Conservation (phyloP, 2,888 invertebrate genomes). For the Stenichneumon culpator region DNA sequence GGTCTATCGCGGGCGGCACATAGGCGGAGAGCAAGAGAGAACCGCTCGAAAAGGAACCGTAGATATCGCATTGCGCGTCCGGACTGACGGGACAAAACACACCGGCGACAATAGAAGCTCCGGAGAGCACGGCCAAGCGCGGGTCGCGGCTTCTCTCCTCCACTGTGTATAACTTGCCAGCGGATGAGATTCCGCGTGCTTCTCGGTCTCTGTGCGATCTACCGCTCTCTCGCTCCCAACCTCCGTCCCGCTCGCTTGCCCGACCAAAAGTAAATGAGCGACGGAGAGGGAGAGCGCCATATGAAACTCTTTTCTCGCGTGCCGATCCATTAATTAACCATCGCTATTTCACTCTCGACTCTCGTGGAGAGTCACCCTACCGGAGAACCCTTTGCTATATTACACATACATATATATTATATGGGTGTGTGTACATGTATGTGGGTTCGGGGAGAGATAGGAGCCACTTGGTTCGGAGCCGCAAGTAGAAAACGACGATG, state of each 20-base stretch:
- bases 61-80: conserved; percentile 84
- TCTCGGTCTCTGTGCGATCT: conserved; percentile 14
- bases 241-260: conserved; percentile 1
- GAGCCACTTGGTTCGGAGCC: not conserved
- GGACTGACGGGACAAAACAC: conserved; percentile 85
- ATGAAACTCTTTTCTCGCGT: conserved; percentile 77
- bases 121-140: conserved; percentile 61
- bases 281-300: conserved; percentile 54
- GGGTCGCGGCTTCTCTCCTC: conserved; percentile 66
- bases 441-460: not conserved
- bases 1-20: conserved; percentile 68
- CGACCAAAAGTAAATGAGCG: conserved; percentile 11
- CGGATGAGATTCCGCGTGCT: conserved; percentile 27
- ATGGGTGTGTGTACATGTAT: not conserved
- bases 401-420: not conserved
- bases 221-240: conserved; percentile 7
- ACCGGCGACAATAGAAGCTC: conserved; percentile 79
- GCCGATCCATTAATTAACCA: conserved; percentile 83
- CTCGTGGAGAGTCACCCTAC: conserved; percentile 23
- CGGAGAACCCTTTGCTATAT: conserved; percentile 33
- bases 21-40: conserved; percentile 64
- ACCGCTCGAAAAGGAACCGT: conserved; percentile 81
- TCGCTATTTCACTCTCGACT: conserved; percentile 69
- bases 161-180: conserved; percentile 7
- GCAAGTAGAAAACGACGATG: not conserved